Conservation (phyloP, 2,113 vertebrate genomes). For the Phycodurus eques region DNA sequence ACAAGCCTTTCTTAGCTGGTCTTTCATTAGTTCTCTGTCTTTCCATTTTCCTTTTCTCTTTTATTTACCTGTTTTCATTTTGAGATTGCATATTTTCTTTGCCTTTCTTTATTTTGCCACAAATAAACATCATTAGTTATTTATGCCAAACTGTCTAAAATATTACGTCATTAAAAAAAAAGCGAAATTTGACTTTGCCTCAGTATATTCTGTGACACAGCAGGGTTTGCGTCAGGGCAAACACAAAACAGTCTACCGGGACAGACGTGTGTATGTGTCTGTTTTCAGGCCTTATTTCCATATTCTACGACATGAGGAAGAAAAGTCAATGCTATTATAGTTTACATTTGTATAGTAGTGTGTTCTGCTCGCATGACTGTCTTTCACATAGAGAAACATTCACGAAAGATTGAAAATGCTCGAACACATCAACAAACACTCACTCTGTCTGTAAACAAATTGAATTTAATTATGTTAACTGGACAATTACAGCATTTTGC, state of each 20-base stretch:
- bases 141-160: background rate
- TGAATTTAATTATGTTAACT: background rate
- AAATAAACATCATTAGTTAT: background rate
- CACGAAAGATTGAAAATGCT: background rate
- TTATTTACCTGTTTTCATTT: background rate
- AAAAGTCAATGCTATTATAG: background rate
- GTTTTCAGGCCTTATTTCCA: background rate
- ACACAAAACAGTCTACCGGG: constrained; percentile 20
- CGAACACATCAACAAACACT: background rate
- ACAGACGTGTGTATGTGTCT: constrained; percentile 11
- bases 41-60: background rate
- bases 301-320: background rate
- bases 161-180: background rate
- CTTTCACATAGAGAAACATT: background rate
- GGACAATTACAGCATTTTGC: constrained; percentile 32
- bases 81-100: background rate
- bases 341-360: background rate
- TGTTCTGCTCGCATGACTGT: background rate
- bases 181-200: constrained; percentile 22
- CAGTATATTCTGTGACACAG: constrained; percentile 26
- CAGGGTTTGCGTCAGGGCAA: constrained; percentile 27
- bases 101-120: background rate
- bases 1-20: constrained; percentile 10
- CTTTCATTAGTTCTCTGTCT: background rate
- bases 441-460: background rate